A percentile compares a stretch with the other conserved stretches of the same genome.
Conservation (phyloP, 2,888 invertebrate genomes). For the Spisula solida region DNA sequence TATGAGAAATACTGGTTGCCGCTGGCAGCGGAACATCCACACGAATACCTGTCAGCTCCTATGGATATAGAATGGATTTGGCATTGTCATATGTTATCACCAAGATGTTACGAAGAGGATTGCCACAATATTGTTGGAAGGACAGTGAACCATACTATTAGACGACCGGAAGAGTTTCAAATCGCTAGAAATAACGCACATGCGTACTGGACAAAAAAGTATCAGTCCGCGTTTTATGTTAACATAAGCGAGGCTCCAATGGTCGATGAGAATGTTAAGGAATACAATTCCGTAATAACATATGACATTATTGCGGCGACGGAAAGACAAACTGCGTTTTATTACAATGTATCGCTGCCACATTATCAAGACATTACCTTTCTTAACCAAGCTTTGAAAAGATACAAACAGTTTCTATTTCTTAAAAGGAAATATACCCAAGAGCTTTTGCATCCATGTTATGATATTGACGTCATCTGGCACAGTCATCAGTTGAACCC, state of each 20-base stretch:
- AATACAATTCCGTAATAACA: constrained; percentile 65
- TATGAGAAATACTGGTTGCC: constrained; percentile 88
- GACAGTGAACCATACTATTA: constrained; percentile 86
- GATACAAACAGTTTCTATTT: constrained; percentile 87
- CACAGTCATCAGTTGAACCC: constrained; percentile 88
- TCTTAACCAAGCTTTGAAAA: constrained; percentile 84
- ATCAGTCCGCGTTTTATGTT: constrained; percentile 3
- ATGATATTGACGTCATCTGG: constrained; percentile 88
- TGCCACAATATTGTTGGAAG: constrained; percentile 77
- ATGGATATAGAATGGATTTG: constrained; percentile 89
- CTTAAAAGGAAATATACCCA: constrained; percentile 87
- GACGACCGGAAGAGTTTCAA: too few relatives aligned
- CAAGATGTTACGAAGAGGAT: constrained; percentile 82
- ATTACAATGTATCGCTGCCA: constrained; percentile 88
- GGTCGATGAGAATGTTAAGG: constrained; percentile 48
- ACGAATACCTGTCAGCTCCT: constrained; percentile 87
- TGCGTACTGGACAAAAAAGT: neutral
- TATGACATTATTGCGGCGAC: constrained; percentile 87
- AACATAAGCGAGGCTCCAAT: constrained; percentile 30
- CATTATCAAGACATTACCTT: constrained; percentile 88
- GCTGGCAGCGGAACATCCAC: constrained; percentile 83
- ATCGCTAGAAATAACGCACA: constrained; percentile 50
- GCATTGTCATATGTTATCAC: constrained; percentile 88
- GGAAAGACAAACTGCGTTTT: constrained; percentile 87
- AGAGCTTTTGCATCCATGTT: constrained; percentile 88